A percentile compares a stretch with the other conserved stretches of the same genome.
Conservation (phyloP, 30 jellyfish, hydroid and myxozoan genomes). For the Pelagia noctiluca region DNA sequence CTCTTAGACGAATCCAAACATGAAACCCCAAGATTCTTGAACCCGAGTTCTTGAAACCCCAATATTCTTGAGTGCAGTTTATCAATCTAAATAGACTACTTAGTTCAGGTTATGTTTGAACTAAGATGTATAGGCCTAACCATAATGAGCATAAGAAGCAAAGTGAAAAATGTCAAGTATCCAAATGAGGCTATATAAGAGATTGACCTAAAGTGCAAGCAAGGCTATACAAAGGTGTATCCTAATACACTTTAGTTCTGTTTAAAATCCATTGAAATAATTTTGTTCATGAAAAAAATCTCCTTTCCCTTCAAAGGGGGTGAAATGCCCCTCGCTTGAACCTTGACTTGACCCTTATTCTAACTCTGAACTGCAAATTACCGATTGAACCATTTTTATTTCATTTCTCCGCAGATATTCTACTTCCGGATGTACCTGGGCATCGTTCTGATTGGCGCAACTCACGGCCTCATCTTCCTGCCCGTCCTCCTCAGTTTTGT, state of each 20-base stretch:
- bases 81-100: too few species aligned
- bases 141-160: too few species aligned
- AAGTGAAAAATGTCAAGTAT: too few species aligned
- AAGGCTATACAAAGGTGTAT: neutral
- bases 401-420: conserved; percentile 66
- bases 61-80: too few species aligned
- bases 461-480: conserved; percentile 89
- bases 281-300: neutral
- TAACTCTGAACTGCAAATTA: neutral
- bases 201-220: too few species aligned
- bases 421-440: conserved; percentile 98
- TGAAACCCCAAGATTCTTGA: too few species aligned
- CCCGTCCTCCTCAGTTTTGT: conserved; percentile 93
- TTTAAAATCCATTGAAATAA: neutral
- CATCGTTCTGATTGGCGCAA: conserved; percentile 81
- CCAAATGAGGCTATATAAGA: too few species aligned
- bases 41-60: too few species aligned
- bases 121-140: too few species aligned
- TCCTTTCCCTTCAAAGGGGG: neutral
- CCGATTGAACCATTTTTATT: neutral
- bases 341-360: neutral
- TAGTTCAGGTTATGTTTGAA: too few species aligned
- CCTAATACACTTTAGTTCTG: neutral
- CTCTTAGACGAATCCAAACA: too few species aligned
- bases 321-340: neutral